Conservation (phyloP, 2,888 invertebrate species). For the Drosophila paucipuncta region DNA sequence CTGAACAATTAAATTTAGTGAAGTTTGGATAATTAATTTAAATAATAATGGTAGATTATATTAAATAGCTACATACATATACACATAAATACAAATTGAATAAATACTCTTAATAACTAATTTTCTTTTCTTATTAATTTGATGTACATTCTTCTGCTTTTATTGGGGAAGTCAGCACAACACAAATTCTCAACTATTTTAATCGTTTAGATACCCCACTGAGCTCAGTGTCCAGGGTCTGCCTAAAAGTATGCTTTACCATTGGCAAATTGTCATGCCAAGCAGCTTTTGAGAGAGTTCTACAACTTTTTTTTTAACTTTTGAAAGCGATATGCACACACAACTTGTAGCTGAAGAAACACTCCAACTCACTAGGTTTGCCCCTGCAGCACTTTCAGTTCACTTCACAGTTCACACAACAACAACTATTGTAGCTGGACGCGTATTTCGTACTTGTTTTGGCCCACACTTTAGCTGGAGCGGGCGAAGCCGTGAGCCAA, state of each 20-base stretch:
- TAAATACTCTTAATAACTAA: background rate
- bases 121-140: background rate
- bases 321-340: constrained; percentile 44
- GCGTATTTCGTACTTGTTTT: constrained; percentile 32
- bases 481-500: constrained; percentile 6
- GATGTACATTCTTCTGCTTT: background rate
- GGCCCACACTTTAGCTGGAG: constrained; percentile 15
- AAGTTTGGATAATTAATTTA: background rate
- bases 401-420: background rate
- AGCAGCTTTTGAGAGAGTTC: constrained; percentile 40
- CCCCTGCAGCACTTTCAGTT: background rate
- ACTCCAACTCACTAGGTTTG: background rate
- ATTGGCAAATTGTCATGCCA: constrained; percentile 50
- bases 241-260: constrained; percentile 61
- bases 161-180: background rate
- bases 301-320: constrained; percentile 12
- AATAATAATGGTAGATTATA: background rate
- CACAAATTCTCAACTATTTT: background rate
- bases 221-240: constrained; percentile 1
- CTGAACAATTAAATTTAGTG: background rate
- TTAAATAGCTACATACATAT: background rate
- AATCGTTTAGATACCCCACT: background rate
- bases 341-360: constrained; percentile 26
- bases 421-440: constrained; percentile 48
- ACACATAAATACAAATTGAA: background rate